phyloP scores from a whole-genome alignment of 2,797 vertebrate genomes.

The Phoeniculus purpureus region DNA sequence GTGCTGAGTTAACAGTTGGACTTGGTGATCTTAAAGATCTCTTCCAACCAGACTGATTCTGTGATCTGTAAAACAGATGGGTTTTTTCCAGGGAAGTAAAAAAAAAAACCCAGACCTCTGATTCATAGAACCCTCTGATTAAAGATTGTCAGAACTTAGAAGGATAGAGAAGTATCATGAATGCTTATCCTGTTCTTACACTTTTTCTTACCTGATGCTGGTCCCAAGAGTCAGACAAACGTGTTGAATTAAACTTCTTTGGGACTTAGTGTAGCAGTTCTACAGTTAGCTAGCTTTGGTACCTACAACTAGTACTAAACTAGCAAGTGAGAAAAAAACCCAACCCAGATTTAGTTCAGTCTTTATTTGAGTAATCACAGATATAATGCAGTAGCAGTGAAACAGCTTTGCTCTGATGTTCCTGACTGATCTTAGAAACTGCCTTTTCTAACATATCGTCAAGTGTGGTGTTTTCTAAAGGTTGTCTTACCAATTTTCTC shows the following conservation, averaged over 20 bases:
- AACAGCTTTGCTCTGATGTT: neutral
- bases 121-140: neutral
- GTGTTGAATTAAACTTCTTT: neutral
- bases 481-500: neutral
- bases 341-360: neutral
- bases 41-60: no score
- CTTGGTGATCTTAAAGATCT: no score
- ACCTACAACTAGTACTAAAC: neutral
- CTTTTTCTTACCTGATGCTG: neutral
- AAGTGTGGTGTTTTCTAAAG: neutral
- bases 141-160: neutral
- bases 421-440: neutral
- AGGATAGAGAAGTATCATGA: neutral
- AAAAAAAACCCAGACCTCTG: neutral
- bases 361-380: neutral
- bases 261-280: neutral
- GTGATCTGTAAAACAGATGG: neutral
- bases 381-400: neutral
- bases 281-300: neutral
- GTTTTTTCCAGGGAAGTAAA: neutral
- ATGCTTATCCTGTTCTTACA: neutral
- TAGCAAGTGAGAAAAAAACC: no score
- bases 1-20: no score
- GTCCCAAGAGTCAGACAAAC: neutral
- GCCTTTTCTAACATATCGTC: neutral